Percentiles rank a stretch among this genome's conserved stretches.
Conservation (phyloP, 2,888 invertebrate genomes). For the Tetanocera ferruginea region DNA sequence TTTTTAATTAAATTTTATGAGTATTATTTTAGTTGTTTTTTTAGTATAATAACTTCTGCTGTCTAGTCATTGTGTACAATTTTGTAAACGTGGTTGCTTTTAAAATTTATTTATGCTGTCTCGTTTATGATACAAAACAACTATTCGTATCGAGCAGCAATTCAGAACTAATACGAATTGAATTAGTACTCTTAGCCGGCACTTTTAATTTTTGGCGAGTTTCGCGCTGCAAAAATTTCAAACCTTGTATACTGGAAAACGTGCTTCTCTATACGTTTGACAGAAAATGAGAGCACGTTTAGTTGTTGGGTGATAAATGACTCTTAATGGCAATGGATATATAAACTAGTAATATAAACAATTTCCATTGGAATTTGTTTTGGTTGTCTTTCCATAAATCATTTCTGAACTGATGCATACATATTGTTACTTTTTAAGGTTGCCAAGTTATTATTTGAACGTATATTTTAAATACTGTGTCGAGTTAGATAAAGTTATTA, state of each 20-base stretch:
- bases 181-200: not conserved
- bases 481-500: no score
- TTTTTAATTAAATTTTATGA: not conserved
- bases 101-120: no score
- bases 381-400: conserved; percentile 7
- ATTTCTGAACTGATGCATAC: not conserved
- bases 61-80: not conserved
- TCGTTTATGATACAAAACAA: not conserved
- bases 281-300: no score
- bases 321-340: not conserved
- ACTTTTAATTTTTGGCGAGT: not conserved
- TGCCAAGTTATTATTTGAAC: not conserved
- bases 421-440: not conserved
- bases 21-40: not conserved
- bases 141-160: not conserved
- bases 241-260: not conserved
- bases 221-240: not conserved
- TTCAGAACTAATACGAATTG: conserved; percentile 7
- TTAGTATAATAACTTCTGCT: not conserved
- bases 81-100: no score
- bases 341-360: not conserved
- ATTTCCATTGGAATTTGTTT: conserved; percentile 24
- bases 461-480: not conserved
- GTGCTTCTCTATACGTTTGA: not conserved
- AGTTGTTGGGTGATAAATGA: not conserved